phyloP scores from a whole-genome alignment of 2,113 vertebrate species.

The Osmerus eperlanus region DNA sequence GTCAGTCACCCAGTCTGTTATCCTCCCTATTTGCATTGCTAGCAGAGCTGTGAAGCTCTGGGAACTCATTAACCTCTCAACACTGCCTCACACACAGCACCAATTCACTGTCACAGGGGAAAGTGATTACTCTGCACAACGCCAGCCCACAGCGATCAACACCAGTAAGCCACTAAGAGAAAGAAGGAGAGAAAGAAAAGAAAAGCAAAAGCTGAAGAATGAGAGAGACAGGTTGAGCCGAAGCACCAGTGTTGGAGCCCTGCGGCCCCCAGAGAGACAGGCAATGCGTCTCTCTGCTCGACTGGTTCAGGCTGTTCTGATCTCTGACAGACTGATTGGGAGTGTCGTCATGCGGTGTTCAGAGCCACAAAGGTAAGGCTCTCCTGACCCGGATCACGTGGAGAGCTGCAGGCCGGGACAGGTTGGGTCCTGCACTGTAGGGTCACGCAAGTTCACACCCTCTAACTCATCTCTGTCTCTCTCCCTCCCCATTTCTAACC shows the following conservation, averaged over 20 bases:
- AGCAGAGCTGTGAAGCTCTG: slow-evolving; percentile 26
- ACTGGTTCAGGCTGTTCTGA: slow-evolving; percentile 65
- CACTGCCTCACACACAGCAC: slow-evolving; percentile 19
- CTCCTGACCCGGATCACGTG: slow-evolving; percentile 11
- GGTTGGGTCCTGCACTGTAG: slow-evolving; percentile 51
- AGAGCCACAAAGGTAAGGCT: slow-evolving; percentile 11
- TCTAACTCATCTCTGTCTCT: too few relatives aligned
- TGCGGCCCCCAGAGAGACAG: not conserved
- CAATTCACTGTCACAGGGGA: slow-evolving; percentile 26
- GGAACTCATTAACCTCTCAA: slow-evolving; percentile 23
- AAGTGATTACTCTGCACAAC: slow-evolving; percentile 57
- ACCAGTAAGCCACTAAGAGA: slow-evolving; percentile 16
- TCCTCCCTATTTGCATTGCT: too few relatives aligned
- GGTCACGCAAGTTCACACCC: slow-evolving; percentile 28
- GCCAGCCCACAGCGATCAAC: not conserved
- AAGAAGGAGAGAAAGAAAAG: not conserved
- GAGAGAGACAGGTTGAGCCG: not conserved
- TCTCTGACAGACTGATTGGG: slow-evolving; percentile 41
- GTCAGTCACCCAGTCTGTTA: too few relatives aligned
- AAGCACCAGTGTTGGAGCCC: not conserved
- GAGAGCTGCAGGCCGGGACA: slow-evolving; percentile 36
- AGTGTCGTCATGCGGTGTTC: slow-evolving; percentile 34
- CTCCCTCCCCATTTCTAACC: too few relatives aligned
- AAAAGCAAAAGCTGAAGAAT: not conserved
- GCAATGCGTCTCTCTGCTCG: slow-evolving; percentile 33